Base-by-base conservation (phyloP, 2,888 invertebrate genomes). In the Drosophila crucigera region DNA sequence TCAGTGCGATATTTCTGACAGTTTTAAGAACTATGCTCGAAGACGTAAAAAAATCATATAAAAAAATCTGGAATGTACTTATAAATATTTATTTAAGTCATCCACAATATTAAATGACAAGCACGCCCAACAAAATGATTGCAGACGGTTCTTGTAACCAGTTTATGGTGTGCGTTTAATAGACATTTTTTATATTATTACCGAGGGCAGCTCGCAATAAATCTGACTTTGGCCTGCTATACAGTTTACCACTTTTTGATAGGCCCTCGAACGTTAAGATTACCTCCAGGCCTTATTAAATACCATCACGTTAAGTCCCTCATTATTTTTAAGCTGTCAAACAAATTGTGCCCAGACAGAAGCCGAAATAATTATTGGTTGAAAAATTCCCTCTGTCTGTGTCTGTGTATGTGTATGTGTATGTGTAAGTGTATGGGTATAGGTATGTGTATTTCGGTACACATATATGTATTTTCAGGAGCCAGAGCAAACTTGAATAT, bases 401-500 rank as follows among this genome's bases (percentile, higher is more conserved):
- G 9, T 16, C 4, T 19, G 37, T 22, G 25, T 25, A 25, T 25
- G 25, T 25, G 25, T 25, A 14, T 47, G 7, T 14, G 22, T 22
- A 22, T 50, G 1, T 49, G 49, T 16, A 25, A 14, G 7, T 22
- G 9, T 4, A 22, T 31, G 14, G 16, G 22, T 16, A 4, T 52
- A 16, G 4, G 16, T 22, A 7, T 43, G 7, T 47, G 3, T 47
- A 14, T 14, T 22, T 7, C 22, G 3, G 1, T 4, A 25, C 19
- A 30, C 30, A 30, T 30, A 25, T 6, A 6, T 11, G 14, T 25
- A 30, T 61, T 10, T 14, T 5, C 41, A 52, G 33, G 30, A 16
- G 56, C 16, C 47, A 70, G 55, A 31, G 19, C 28, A 11, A 52
- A 28, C 39, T 59, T 11, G 4, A 50, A 25, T 60, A 61, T 72